Base-by-base conservation (phyloP, 1,140 invertebrate species). In the Leptinotarsa undecemlineata region DNA sequence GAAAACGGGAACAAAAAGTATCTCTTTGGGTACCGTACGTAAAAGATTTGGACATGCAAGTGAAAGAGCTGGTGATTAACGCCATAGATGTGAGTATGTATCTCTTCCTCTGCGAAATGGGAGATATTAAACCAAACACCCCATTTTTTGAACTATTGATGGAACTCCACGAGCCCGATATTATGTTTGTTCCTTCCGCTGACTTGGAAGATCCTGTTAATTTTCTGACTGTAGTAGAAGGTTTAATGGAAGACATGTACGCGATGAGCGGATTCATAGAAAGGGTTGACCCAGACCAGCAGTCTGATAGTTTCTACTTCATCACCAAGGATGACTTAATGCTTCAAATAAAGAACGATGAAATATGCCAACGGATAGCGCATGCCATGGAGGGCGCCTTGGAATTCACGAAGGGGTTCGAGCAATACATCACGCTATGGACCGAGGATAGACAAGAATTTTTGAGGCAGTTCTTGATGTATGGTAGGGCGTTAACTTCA, bases 361-460 rank as follows among this genome's bases (percentile, higher is more conserved):
- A 81, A 47, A 80, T 78, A 48, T 72, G 72, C 62, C 73, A 47
- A 17, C 77, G 71, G 63, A 72, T 75, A 57, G 73, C 76, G 62
- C 72, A 64, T 20, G 74, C 64, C 6, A 74, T 77, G 78, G 78
- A 76, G 74, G 90, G 92, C 79, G 91, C 91, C 0, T 89, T 89
- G 26, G 89, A 91, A 26, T 93, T 91, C 82, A 91, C 91, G 78
- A 90, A 90, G 67, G 90, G 90, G 64, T 93, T 93, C 74, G 92
- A 93, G 84, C 90, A 90, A 14, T 95, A 94, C 80, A 90, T 92
- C 0, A 96, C 96, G 84, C 88, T 98, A 17, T 98, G 96, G 96
- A 86, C 95, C 21, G 95, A 97, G 84, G 95, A 97, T 86, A 88
- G 95, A 72, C 90, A 94, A 80, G 90, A 95, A 78, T 82, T 78